Evolutionary conservation across 2,797 vertebrate genomes (phyloP).

Genomic region (Malurus splendens): DNA sequence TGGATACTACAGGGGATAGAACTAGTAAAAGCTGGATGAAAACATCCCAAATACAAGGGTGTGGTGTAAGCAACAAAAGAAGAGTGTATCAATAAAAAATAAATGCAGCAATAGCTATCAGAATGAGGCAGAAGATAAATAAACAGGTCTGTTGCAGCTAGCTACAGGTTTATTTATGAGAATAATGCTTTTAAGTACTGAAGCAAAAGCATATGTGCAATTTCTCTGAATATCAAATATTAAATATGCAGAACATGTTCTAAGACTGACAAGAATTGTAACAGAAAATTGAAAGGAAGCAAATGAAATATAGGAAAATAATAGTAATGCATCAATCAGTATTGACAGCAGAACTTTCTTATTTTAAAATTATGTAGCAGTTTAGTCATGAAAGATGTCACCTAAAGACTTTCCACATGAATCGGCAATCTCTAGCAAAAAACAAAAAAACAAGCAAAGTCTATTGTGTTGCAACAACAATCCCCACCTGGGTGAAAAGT

Average conservation of each 20-base stretch:
- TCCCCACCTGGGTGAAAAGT: not conserved
- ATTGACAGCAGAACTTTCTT: not conserved
- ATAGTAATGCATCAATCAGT: not conserved
- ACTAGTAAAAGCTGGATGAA: not conserved
- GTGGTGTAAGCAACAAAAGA: not conserved
- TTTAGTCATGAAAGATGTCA: not conserved
- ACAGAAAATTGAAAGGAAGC: not conserved
- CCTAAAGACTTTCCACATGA: not conserved
- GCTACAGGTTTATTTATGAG: not conserved
- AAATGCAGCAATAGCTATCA: not conserved
- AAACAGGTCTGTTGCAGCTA: not conserved
- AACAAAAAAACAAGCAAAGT: not conserved
- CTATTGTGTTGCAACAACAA: not conserved
- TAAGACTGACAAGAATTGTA: not conserved
- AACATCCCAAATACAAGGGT: not conserved
- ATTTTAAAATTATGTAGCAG: not conserved
- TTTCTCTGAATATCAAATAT: not conserved
- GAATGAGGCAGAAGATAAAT: not conserved
- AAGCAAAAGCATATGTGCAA: not conserved
- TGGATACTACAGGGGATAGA: not conserved
- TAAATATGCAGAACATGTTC: not conserved
- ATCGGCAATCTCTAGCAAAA: not conserved
- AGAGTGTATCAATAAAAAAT: not conserved
- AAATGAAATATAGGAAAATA: slow-evolving; percentile 2
- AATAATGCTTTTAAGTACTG: not conserved